phyloP scores from a whole-genome alignment of 2,113 vertebrate species.

The Geococcyx californianus region DNA sequence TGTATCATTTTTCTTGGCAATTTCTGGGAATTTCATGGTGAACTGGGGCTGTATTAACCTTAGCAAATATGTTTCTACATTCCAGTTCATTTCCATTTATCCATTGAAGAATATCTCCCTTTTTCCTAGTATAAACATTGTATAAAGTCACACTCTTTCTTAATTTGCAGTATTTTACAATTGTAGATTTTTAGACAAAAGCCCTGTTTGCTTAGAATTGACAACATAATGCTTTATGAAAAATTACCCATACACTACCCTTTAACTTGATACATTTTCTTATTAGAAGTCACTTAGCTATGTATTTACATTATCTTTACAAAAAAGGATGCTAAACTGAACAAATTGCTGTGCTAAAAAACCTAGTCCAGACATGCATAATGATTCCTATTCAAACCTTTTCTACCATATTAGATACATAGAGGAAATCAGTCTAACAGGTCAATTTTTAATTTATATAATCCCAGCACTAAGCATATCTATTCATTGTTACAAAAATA shows the following conservation, averaged over 20 bases:
- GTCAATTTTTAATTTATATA: not conserved
- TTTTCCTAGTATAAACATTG: not conserved
- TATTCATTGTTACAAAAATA: not conserved
- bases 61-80: not conserved
- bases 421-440: not conserved
- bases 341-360: not conserved
- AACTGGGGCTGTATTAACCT: not conserved
- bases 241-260: fast-evolving
- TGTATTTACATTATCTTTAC: not conserved
- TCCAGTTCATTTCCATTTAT: not conserved
- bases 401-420: not conserved
- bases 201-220: not conserved
- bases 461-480: not conserved
- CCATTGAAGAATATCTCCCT: not conserved
- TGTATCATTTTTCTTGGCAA: not conserved
- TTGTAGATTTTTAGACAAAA: not conserved
- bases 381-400: not conserved
- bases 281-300: not conserved
- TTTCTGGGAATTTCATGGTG: not conserved
- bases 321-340: not conserved
- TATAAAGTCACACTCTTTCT: not conserved
- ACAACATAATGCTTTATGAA: not conserved
- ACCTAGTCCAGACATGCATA: not conserved
- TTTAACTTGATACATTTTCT: not conserved
- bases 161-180: not conserved